A percentile compares a stretch with the other conserved stretches of the same genome.
Conservation (phyloP, 2,113 vertebrate species). For the Carollia perspicillata region DNA sequence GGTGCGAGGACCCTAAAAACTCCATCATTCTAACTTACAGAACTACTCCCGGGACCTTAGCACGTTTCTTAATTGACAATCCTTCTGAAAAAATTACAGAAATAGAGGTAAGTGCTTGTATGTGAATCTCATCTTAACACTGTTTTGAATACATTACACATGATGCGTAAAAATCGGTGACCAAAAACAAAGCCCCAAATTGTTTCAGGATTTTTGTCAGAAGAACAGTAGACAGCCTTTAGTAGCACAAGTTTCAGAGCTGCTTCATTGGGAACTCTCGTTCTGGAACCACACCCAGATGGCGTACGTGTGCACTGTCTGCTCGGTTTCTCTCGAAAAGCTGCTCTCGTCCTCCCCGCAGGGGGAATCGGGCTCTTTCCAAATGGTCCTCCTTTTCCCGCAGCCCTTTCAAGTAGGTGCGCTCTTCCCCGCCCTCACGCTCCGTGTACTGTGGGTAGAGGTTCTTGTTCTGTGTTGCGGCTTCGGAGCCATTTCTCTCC, state of each 20-base stretch:
- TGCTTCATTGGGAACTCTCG: neutral
- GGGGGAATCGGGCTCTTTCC: neutral
- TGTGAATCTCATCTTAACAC: neutral
- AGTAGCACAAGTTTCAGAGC: neutral
- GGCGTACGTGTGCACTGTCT: accelerated
- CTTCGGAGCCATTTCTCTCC: neutral
- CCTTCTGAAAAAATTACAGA: constrained; percentile 95
- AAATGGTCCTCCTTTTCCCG: neutral
- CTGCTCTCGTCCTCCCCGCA: neutral
- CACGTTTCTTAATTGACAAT: constrained; percentile 96
- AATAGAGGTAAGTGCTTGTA: constrained; percentile 90
- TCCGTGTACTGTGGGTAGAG: neutral
- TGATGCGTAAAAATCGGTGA: neutral
- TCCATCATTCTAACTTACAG: constrained; percentile 97
- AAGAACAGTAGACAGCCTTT: neutral
- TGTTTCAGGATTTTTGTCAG: neutral
- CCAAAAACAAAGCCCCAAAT: neutral
- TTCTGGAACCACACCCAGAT: neutral
- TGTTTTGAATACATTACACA: neutral
- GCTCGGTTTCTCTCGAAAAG: neutral
- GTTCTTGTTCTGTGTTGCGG: neutral
- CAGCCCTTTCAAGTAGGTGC: neutral
- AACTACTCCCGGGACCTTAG: constrained; percentile 95
- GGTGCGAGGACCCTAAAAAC: constrained; percentile 96
- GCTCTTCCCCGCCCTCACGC: neutral